These are phyloP conservation scores for Heliconius nattereri DNA, from an alignment of 1,140 invertebrate genomes.

Conservation along the genomic window DNA sequence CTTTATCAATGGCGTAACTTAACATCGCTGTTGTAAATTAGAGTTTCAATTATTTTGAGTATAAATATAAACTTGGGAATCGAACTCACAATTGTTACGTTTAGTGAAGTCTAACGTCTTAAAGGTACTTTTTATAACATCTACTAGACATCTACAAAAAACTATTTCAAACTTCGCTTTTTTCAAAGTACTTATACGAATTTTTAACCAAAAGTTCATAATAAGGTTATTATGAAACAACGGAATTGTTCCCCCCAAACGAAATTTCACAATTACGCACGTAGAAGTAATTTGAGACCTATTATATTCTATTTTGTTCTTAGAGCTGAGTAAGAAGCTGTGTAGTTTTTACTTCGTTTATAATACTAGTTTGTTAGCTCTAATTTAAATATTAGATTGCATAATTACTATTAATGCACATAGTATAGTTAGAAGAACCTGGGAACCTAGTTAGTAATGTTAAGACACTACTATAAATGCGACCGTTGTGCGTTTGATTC, in stretches of 20 bases:
- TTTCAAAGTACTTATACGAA: slow-evolving; percentile 5
- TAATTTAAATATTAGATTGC: not conserved
- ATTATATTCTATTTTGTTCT: slow-evolving; percentile 15
- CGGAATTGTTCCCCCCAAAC: slow-evolving; percentile 6
- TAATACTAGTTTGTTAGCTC: not conserved
- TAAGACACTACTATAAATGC: too few relatives aligned
- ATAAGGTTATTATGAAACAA: slow-evolving; percentile 21
- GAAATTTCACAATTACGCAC: slow-evolving; percentile 24
- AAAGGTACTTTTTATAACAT: not conserved
- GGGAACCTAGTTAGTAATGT: too few relatives aligned
- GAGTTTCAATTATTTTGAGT: too few relatives aligned
- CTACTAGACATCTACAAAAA: too few relatives aligned
- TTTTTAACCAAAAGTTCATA: slow-evolving; percentile 18
- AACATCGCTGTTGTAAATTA: too few relatives aligned
- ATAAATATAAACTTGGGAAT: too few relatives aligned
- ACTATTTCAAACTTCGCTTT: not conserved
- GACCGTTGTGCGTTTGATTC: too few relatives aligned
- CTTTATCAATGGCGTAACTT: too few relatives aligned
- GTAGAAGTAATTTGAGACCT: slow-evolving; percentile 23
- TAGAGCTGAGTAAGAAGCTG: not conserved
- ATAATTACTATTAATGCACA: too few relatives aligned
- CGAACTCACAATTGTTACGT: too few relatives aligned
- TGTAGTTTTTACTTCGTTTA: not conserved
- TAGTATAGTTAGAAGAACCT: too few relatives aligned
- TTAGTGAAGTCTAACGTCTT: too few relatives aligned